Evolutionary conservation across 2,113 vertebrate species (phyloP), one percentile per base, ranked within the genome.

Genomic region (Sisor rabdophorus): DNA sequence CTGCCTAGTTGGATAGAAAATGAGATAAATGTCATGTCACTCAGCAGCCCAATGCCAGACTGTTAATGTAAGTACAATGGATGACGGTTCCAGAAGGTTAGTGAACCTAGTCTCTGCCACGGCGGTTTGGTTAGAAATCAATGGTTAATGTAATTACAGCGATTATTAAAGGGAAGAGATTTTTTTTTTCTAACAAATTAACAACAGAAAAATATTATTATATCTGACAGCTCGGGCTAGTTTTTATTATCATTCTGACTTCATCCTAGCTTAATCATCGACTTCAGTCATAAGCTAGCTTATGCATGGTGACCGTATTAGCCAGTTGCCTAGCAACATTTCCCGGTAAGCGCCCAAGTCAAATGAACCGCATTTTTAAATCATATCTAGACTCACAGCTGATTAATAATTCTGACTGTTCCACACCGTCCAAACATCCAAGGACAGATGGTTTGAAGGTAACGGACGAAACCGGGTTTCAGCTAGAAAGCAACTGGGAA

Each of bases 311-410:
- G 47, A 30, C 47, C 17, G 3, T 19, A 52, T 26, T 69, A 52
- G 24, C 65, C 26, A 52, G 65, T 69, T 69, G 48, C 65, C 47
- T 69, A 69, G 65, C 65, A 69, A 52, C 65, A 68, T 44, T 26
- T 50, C 65, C 28, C 44, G 50, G 16, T 50, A 68, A 19, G 65
- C 47, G 50, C 24, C 44, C 17, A 65, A 48, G 65, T 69, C 24
- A 52, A 48, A 67, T 15, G 16, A 22, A 67, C 2, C 20, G 15
- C 1, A 44, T 64, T 47, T 65, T 47, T 2, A 47, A 15, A 24
- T 24, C 24, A 47, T 16, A 65, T 65, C n/a, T 13, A 68, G 9
- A 50, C 26, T 15, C 17, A 68, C 1, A 22, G 26, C 65, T 26
- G 20, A 69, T 52, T 69, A 50, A 52, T 26, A 48, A 24, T 48